Conservation (phyloP, 2,113 vertebrate genomes). For the Pagrus major region DNA sequence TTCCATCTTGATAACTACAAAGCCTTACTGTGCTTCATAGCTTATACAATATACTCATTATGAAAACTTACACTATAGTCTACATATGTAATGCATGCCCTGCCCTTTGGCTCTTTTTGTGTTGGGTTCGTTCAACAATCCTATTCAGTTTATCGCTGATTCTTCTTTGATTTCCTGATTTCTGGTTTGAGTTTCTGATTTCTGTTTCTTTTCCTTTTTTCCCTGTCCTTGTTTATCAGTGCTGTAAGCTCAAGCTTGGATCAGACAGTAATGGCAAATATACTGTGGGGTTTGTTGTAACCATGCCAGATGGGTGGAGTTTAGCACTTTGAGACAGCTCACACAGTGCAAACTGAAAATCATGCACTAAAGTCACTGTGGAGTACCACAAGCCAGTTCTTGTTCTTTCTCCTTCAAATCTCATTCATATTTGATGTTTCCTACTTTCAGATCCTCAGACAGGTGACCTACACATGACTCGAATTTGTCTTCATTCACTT, state of each 20-base stretch:
- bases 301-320: slow-evolving; percentile 15
- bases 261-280: slow-evolving; percentile 55
- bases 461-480: background rate
- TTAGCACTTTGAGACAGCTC: background rate
- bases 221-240: slow-evolving; percentile 8
- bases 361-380: background rate
- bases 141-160: slow-evolving; percentile 49
- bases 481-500: background rate
- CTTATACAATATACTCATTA: slow-evolving; percentile 3
- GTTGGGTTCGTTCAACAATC: slow-evolving; percentile 16
- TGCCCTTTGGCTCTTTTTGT: slow-evolving; percentile 14
- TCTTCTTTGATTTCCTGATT: slow-evolving; percentile 48
- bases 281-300: slow-evolving; percentile 1
- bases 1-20: slow-evolving; percentile 32
- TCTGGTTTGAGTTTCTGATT: background rate
- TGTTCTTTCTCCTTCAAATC: background rate
- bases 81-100: slow-evolving; percentile 13
- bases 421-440: background rate
- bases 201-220: background rate
- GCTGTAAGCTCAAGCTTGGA: slow-evolving; percentile 27
- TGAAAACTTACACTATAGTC: slow-evolving; percentile 1
- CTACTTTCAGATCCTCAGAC: background rate
- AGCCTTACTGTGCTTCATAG: background rate
- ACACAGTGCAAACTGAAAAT: slow-evolving; percentile 11
- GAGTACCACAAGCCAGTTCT: background rate